Base-by-base conservation (phyloP, 2,888 invertebrate species). In the Ametastegia equiseti region DNA sequence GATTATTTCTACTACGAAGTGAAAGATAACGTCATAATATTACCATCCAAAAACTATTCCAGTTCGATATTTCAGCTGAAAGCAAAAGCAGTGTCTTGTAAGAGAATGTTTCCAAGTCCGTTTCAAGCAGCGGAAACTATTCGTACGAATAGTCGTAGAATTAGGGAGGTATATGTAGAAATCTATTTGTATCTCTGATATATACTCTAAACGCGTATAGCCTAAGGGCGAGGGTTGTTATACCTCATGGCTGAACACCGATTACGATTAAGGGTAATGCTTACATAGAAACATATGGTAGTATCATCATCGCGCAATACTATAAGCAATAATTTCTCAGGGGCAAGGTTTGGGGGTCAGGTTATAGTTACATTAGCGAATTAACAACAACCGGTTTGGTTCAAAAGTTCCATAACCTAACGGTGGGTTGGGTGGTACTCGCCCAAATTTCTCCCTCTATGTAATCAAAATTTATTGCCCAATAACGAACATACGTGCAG, bases 361-460 rank as follows among this genome's bases (percentile, higher is more conserved):
- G 75, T 75, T 75, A 75, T 75, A 54, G 75, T 75, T 54, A 75
- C 75, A 75, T 75, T 75, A 75, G 75, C 75, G 75, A 75, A 75
- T 75, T 75, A 75, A 75, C 75, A 75, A 75, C 75, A 54, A 75
- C 75, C 75, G 75, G 75, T 75, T 75, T 54, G 75, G 50, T 75
- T 75, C 75, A 75, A 54, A 75, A 75, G 75, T 75, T 75, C 50
- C 75, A 75, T 54, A 75, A 50, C 54, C 75, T 54, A 75, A 75
- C 75, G 54, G n/a, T n/a, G n/a, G 75, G 54, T 50, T 42, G 75
- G 54, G 30, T 67, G 45, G 36, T 54, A 75, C 33, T 54, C 75
- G 54, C 36, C 33, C 50, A 36, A 54, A 75, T 75, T 71, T 71
- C 75, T n/a, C 75, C 54, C 75, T 50, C 54, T 19, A 7, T 50